phyloP scores from a whole-genome alignment of 2,888 invertebrate species.

The Sinotaia quadrata region DNA sequence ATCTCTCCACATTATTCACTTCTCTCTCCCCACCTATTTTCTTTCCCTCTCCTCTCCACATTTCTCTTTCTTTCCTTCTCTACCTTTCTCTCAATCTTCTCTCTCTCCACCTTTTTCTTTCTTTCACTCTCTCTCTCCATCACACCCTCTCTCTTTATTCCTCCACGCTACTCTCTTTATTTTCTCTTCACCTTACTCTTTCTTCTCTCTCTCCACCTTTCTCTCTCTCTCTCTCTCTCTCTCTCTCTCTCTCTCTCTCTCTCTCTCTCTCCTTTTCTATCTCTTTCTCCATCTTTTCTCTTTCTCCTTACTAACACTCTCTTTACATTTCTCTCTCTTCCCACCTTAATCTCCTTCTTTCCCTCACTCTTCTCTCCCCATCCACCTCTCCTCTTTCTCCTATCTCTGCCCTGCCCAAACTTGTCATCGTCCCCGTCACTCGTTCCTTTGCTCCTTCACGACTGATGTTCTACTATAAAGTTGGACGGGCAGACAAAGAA shows the following conservation, averaged over 20 bases:
- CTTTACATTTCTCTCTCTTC: background rate
- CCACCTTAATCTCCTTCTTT: background rate
- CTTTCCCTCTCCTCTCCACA: too few relatives aligned
- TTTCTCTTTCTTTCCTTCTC: too few relatives aligned
- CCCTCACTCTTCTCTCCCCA: background rate
- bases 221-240: background rate
- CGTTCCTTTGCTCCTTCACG: background rate
- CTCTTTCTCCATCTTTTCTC: too few relatives aligned
- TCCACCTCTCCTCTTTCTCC: background rate
- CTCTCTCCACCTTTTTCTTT: too few relatives aligned
- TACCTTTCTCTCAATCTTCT: too few relatives aligned
- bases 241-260: constrained; percentile 15
- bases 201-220: background rate
- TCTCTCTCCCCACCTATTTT: too few relatives aligned
- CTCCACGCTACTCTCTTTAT: background rate
- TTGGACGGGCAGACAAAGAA: too few relatives aligned
- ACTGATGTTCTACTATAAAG: too few relatives aligned
- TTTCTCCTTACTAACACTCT: background rate
- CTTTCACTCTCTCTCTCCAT: too few relatives aligned
- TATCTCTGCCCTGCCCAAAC: background rate
- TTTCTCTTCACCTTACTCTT: background rate
- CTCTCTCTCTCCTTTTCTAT: background rate
- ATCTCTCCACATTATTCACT: too few relatives aligned
- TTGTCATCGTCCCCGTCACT: background rate
- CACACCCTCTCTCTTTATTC: background rate